Percentiles rank a stretch among this genome's conserved stretches.
Conservation (phyloP, 1,140 invertebrate genomes). For the Heliconius hewitsoni region DNA sequence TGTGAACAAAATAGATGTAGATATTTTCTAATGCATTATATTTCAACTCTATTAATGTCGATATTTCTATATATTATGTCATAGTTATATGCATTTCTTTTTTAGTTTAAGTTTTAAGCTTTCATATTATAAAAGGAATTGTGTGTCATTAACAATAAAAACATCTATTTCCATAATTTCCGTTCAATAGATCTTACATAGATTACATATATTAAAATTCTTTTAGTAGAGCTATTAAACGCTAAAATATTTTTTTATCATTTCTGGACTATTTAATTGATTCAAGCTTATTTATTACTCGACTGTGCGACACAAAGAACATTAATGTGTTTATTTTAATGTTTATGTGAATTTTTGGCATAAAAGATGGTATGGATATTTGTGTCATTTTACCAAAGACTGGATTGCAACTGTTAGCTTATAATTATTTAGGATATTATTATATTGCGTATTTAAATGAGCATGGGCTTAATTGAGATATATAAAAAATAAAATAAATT, state of each 20-base stretch:
- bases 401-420: constrained; percentile 32
- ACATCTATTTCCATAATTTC: too few species aligned
- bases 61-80: not conserved
- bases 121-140: too few species aligned
- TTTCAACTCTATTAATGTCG: too few species aligned
- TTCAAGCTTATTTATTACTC: not conserved
- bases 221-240: not conserved
- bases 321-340: not conserved
- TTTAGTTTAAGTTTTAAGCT: not conserved
- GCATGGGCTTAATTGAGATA: not conserved
- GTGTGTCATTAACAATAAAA: too few species aligned
- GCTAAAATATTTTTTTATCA: not conserved
- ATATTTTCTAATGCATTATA: not conserved
- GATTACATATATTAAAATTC: not conserved
- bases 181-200: too few species aligned
- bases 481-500: not conserved
- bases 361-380: not conserved
- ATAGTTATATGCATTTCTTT: not conserved
- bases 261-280: constrained; percentile 7
- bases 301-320: too few species aligned
- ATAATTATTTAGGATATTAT: constrained; percentile 20
- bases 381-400: constrained; percentile 40
- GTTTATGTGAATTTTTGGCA: not conserved
- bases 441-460: not conserved
- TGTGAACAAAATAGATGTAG: not conserved